Conservation (phyloP, 1,140 invertebrate species). For the Lasioglossum baleicum region DNA sequence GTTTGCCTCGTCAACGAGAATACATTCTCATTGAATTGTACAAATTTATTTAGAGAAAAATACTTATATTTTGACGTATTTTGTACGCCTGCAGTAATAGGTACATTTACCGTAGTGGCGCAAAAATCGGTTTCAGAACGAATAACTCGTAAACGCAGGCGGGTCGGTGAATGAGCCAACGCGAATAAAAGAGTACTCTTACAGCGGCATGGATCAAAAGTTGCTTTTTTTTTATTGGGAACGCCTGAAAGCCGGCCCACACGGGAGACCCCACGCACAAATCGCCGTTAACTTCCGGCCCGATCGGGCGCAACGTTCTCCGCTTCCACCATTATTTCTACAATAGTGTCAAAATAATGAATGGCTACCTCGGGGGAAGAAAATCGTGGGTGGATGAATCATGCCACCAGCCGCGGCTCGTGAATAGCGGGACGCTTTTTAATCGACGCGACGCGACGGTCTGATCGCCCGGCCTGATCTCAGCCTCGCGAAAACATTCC, state of each 20-base stretch:
- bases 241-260: neutral
- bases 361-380: slow-evolving; percentile 11
- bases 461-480: neutral
- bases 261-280: neutral
- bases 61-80: too few species aligned
- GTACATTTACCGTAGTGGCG: too few species aligned
- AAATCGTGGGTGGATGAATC: slow-evolving; percentile 31
- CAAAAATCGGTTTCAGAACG: neutral
- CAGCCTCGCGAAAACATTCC: neutral
- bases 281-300: slow-evolving; percentile 20
- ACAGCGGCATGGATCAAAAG: slow-evolving; percentile 2
- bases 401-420: slow-evolving; percentile 2
- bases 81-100: too few species aligned
- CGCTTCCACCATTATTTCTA: slow-evolving; percentile 22
- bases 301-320: neutral
- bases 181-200: neutral
- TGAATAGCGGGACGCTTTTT: slow-evolving; percentile 28
- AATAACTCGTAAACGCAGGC: neutral
- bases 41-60: too few species aligned
- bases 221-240: neutral
- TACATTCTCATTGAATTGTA: too few species aligned
- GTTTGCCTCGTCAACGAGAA: too few species aligned
- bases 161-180: neutral
- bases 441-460: slow-evolving; percentile 1
- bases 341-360: slow-evolving; percentile 33